Conservation (phyloP, 1,140 invertebrate genomes). For the Lepidostoma basale region DNA sequence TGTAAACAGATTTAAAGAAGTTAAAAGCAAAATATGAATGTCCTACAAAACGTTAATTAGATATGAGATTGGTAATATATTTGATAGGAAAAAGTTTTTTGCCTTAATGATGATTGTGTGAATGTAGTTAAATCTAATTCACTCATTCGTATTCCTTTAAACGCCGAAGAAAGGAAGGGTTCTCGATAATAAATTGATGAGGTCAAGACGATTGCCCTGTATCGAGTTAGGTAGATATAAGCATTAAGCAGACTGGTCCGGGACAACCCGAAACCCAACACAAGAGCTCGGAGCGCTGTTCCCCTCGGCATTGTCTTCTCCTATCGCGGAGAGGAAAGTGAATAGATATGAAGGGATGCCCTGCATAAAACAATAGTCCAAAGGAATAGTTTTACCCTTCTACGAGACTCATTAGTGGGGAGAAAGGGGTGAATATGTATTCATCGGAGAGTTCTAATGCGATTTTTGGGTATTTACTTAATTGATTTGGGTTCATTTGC, state of each 20-base stretch:
- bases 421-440: slow-evolving; percentile 1
- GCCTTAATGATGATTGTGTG: too few relatives aligned
- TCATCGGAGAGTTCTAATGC: slow-evolving; percentile 1
- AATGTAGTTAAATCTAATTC: too few relatives aligned
- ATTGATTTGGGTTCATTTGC: slow-evolving; percentile 9
- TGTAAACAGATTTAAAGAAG: too few relatives aligned
- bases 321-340: slow-evolving; percentile 2
- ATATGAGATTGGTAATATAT: too few relatives aligned
- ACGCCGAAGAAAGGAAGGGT: too few relatives aligned
- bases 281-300: not conserved
- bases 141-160: too few relatives aligned
- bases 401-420: slow-evolving; percentile 27
- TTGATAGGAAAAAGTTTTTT: too few relatives aligned
- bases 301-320: slow-evolving; percentile 32
- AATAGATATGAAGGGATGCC: slow-evolving; percentile 31
- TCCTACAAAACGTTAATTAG: too few relatives aligned
- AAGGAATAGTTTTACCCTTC: slow-evolving; percentile 31
- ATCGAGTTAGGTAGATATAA: too few relatives aligned
- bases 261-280: not conserved
- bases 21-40: too few relatives aligned
- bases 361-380: slow-evolving; percentile 37
- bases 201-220: not conserved
- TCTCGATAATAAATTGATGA: too few relatives aligned
- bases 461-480: slow-evolving; percentile 8
- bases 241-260: not conserved